Evolutionary conservation across 30 jellyfish, hydroid and myxozoan species (phyloP), one percentile per base, ranked within the genome.

Genomic region (Sanderia malayensis): DNA sequence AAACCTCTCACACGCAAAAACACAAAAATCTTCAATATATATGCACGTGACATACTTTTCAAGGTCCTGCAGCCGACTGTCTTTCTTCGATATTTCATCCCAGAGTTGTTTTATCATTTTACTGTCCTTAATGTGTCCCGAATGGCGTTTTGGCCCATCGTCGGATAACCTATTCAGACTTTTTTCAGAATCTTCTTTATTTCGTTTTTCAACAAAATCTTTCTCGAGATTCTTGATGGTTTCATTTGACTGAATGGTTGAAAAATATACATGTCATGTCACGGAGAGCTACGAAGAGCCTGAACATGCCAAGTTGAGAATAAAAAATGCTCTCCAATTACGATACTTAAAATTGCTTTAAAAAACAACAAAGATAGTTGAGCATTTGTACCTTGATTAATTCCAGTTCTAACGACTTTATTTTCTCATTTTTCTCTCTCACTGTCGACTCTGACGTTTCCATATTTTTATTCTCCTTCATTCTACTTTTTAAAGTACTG

Each of bases 11-110:
- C 11, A 41, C 55, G 8, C 55, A 41, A 41, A 41, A 41, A 41
- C 15, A 41, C 11, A 15, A 41, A 41, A 15, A 41, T 15, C 15
- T 41, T 41, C 55, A 41, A 41, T 15, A 41, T 41, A 41, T 6
- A 41, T 15, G 8, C 55, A 41, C 55, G 52, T 23, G 13, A 37
- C 76, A 23, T 47, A 86, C 96, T 77, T 86, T 78, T 86, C 96
- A 21, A 86, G 89, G 30, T 86, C 96, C 31, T 86, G 87, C 11
- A 86, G 27, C 27, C 74, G 80, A 49, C 73, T 70, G 41, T 86
- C 96, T 69, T 86, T 86, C 81, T 78, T 86, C 10, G 92, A 71
- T 13, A 86, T 65, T 61, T 86, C 96, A 49, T 86, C 96, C 92
- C 96, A 78, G 28, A 86, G 58, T 25, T 86, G 92, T 46, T 77